These are phyloP conservation scores for Neomonachus schauinslandi DNA, from an alignment of 2,113 vertebrate genomes.

Conservation along the genomic window DNA sequence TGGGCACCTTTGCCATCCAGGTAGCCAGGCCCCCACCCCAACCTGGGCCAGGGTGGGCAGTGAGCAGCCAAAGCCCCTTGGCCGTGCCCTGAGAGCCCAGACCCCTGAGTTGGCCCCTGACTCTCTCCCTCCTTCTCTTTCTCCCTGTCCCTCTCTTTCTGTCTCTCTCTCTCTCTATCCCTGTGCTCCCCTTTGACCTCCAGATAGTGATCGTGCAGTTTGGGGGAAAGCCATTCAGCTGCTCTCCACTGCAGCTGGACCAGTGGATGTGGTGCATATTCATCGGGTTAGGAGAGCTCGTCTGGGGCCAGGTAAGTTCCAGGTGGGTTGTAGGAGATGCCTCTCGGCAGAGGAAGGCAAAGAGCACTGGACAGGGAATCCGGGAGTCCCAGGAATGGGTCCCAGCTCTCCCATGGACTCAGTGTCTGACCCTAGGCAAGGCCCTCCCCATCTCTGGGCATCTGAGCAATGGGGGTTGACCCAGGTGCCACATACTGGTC, in stretches of 20 bases:
- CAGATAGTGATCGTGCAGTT: constrained; percentile 98
- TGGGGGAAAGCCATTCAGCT: constrained; percentile 99
- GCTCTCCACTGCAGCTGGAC: constrained; percentile 94
- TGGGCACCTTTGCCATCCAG: constrained; percentile 97
- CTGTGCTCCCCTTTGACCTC: constrained; percentile 38
- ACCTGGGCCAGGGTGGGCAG: not conserved
- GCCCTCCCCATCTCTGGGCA: not conserved
- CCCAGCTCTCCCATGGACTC: not conserved
- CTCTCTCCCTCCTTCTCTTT: not conserved
- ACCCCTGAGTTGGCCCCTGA: not conserved
- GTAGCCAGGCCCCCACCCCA: constrained; percentile 80
- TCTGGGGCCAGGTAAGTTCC: constrained; percentile 97
- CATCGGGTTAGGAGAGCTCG: constrained; percentile 96
- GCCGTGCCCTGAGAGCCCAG: not conserved
- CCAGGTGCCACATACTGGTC: not conserved
- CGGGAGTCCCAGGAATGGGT: not conserved
- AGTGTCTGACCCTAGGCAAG: not conserved
- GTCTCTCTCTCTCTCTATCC: not conserved
- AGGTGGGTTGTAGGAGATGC: not conserved
- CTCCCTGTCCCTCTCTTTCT: not conserved
- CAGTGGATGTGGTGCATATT: constrained; percentile 99
- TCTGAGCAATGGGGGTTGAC: not conserved
- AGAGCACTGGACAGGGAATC: not conserved
- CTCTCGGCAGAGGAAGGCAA: not conserved
- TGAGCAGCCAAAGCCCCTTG: not conserved